Percentiles rank a stretch among this genome's conserved stretches.
phyloP scores from a whole-genome alignment of 2,113 vertebrate species.

The Xiphophorus couchianus region DNA sequence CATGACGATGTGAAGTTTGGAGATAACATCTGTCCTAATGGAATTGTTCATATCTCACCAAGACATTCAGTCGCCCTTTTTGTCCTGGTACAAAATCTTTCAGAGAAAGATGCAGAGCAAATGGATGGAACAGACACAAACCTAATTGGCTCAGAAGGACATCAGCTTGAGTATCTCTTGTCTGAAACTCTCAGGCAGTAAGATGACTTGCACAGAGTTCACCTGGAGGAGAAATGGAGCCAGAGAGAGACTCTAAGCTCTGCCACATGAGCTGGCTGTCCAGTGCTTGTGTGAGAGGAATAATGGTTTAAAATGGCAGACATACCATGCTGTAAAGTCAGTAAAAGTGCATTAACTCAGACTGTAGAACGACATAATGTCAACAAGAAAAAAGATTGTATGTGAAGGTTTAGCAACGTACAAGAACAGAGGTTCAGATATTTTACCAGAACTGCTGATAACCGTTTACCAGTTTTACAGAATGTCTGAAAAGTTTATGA shows the following conservation, averaged over 20 bases:
- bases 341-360: constrained; percentile 40
- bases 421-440: constrained; percentile 18
- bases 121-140: constrained; percentile 30
- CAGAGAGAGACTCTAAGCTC: neutral
- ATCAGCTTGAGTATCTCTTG: constrained; percentile 34
- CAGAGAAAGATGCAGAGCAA: constrained; percentile 27
- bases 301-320: constrained; percentile 43
- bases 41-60: constrained; percentile 57
- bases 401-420: neutral
- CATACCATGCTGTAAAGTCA: constrained; percentile 54
- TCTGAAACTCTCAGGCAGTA: constrained; percentile 62
- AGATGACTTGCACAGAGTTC: constrained; percentile 62
- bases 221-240: constrained; percentile 69
- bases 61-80: constrained; percentile 70
- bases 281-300: constrained; percentile 28
- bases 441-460: neutral
- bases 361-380: constrained; percentile 8
- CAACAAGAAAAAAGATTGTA: constrained; percentile 43
- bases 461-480: neutral
- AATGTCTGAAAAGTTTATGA: neutral
- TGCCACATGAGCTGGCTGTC: constrained; percentile 4
- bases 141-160: constrained; percentile 26
- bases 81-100: constrained; percentile 47
- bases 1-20: constrained; percentile 13
- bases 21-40: constrained; percentile 54